Conservation (phyloP, 1,140 invertebrate species). For the Pseudomyrmex flavicornis region DNA sequence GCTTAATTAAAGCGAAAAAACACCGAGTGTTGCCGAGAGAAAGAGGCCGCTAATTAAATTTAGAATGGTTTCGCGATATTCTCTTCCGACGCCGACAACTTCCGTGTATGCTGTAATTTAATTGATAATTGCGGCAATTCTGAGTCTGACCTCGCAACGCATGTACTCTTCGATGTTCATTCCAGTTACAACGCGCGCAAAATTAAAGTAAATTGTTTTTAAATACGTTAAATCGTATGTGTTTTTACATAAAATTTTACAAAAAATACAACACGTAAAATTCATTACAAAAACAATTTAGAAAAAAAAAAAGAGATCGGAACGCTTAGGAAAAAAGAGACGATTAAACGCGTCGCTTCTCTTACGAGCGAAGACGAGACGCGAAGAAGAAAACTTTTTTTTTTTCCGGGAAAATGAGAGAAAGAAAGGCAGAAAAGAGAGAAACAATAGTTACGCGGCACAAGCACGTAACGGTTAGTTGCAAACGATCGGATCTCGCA, state of each 20-base stretch:
- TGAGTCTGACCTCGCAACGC: not conserved
- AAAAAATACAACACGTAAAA: too few species aligned
- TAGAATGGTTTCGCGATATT: not conserved
- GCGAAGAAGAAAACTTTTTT: constrained; percentile 12
- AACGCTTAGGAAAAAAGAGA: too few species aligned
- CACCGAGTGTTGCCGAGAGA: not conserved
- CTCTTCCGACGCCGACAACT: not conserved
- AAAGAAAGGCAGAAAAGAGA: not conserved
- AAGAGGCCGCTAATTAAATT: not conserved
- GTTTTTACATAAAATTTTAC: too few species aligned
- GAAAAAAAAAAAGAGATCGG: too few species aligned
- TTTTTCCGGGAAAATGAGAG: constrained; percentile 23
- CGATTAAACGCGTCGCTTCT: too few species aligned
- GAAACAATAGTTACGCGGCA: constrained; percentile 18
- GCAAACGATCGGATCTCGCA: not conserved
- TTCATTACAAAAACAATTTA: too few species aligned
- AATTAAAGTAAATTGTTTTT: too few species aligned
- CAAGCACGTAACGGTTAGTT: constrained; percentile 31
- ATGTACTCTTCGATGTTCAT: not conserved
- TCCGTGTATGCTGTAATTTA: not conserved
- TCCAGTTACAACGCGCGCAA: not conserved
- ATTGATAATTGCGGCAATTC: not conserved
- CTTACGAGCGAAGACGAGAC: not conserved
- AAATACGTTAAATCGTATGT: too few species aligned
- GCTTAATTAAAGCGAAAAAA: constrained; percentile 6